Base-by-base conservation (phyloP, 2,113 vertebrate genomes). In the Ondatra zibethicus region DNA sequence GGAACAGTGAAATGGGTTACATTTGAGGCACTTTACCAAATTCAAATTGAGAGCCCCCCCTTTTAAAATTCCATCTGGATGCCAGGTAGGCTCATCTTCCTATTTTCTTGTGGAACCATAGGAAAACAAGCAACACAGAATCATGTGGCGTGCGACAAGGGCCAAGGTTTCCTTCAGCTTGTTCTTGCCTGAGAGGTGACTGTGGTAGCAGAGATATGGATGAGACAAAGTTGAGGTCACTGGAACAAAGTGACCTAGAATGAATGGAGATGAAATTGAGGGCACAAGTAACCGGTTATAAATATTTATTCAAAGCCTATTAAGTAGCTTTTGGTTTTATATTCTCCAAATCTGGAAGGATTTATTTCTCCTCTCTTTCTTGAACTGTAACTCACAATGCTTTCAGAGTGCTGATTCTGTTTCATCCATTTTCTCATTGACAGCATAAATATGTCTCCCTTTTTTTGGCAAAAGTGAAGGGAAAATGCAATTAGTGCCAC, bases 391-490 rank as follows among this genome's bases (percentile, higher is more conserved):
- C 45, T 33, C 65, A n/a, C 39, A 42, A 84, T 1, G 61, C 45
- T 87, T 68, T 92, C 47, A 87, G 42, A 82, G 63, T 50, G n/a
- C 19, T 75, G 39, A 61, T 52, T 33, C 23, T 66, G 7, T 50
- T 66, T 75, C 16, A 93, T 68, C 11, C 4, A 5, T 52, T 39
- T 39, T 29, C 58, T 89, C 61, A 77, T 0, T 55, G 88, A 91
- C 84, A 82, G 42, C 16, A 88, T n/a, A 75, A 88, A 70, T 73
- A 58, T 33, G 42, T 68, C 13, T 61, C 75, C 39, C 33, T 72
- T 81, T 66, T 36, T 88, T 92, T 47, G 68, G 93, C 17, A 88
- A 88, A 95, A 97, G 84, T 16, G 86, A 93, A 94, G 39, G 31
- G 66, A 55, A 92, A 86, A 89, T 72, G 50, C 36, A 92, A 78